phyloP scores from a whole-genome alignment of 2,113 vertebrate species.

The Heloderma charlesbogerti region DNA sequence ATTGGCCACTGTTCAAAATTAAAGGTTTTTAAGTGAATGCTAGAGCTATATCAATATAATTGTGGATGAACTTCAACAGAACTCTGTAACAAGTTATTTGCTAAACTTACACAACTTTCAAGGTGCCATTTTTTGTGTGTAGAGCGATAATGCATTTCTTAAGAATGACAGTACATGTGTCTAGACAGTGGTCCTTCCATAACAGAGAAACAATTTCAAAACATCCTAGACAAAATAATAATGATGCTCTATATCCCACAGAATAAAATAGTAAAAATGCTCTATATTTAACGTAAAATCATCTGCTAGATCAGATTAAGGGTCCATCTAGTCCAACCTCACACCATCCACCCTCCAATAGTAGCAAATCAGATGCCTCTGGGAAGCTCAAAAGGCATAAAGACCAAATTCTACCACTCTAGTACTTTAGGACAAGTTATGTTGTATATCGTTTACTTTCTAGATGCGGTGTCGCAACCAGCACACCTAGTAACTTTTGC shows the following conservation, averaged over 20 bases:
- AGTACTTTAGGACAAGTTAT: not conserved
- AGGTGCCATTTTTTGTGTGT: not conserved
- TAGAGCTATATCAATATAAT: not conserved
- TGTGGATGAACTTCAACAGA: not conserved
- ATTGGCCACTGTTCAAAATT: conserved; percentile 90
- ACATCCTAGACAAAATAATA: not conserved
- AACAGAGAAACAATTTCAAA: not conserved
- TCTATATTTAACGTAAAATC: not conserved
- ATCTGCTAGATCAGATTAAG: not conserved
- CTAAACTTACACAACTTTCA: not conserved
- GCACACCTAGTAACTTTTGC: not conserved
- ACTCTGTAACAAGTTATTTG: not conserved
- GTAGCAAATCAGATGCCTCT: not conserved
- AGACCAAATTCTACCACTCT: not conserved
- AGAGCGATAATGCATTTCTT: not conserved
- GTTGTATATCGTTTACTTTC: not conserved
- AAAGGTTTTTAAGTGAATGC: not conserved
- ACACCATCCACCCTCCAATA: no score
- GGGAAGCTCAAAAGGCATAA: not conserved
- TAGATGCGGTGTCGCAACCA: not conserved
- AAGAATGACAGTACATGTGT: not conserved
- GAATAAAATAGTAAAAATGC: no score
- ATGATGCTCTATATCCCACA: not conserved
- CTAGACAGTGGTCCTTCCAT: not conserved
- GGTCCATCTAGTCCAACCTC: not conserved